phyloP scores from a whole-genome alignment of 1,140 invertebrate species.

The Nebria ingens region DNA sequence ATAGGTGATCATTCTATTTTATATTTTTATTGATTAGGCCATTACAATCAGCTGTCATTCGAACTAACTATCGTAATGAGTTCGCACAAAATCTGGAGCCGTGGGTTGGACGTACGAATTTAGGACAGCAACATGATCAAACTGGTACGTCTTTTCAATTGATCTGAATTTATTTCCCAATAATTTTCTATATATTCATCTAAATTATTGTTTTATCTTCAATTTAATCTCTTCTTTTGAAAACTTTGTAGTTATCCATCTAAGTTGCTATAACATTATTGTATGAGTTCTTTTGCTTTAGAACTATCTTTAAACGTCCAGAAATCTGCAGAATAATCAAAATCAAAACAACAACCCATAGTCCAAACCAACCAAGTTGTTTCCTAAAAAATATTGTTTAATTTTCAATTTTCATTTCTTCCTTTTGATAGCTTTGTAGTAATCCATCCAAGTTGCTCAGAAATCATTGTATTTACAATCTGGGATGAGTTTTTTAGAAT shows the following conservation, averaged over 20 bases:
- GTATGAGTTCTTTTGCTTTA: too few relatives aligned
- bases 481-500: too few relatives aligned
- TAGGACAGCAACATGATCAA: background rate
- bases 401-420: slow-evolving; percentile 6
- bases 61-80: slow-evolving; percentile 52
- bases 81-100: slow-evolving; percentile 52
- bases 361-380: slow-evolving; percentile 36
- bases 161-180: too few relatives aligned
- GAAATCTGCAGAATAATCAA: slow-evolving; percentile 32
- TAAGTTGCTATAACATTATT: too few relatives aligned
- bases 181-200: background rate
- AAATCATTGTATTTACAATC: too few relatives aligned
- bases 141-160: background rate
- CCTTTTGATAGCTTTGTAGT: too few relatives aligned
- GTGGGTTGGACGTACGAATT: slow-evolving; percentile 38
- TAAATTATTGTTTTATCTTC: too few relatives aligned
- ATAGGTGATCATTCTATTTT: background rate
- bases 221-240: too few relatives aligned
- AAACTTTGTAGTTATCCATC: too few relatives aligned
- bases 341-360: slow-evolving; percentile 35
- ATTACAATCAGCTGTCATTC: slow-evolving; percentile 45
- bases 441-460: too few relatives aligned
- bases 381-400: slow-evolving; percentile 14
- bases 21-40: slow-evolving; percentile 32
- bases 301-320: too few relatives aligned